phyloP scores from a whole-genome alignment of 2,797 vertebrate species.

The Setipinna tenuifilis region DNA sequence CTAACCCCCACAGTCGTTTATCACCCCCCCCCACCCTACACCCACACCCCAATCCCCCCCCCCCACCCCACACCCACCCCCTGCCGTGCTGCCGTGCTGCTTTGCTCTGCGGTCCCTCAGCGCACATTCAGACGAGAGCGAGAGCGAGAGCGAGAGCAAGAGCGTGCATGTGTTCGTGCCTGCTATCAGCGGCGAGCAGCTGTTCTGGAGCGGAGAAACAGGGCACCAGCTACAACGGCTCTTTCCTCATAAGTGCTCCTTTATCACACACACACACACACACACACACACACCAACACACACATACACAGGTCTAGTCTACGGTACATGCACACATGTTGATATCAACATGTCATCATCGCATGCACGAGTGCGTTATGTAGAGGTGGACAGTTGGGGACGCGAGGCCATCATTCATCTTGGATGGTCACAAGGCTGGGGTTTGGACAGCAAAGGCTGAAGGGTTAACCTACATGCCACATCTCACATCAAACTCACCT shows the following conservation, averaged over 20 bases:
- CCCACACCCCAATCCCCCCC: too few species aligned
- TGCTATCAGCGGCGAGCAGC: neutral
- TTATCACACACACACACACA: too few species aligned
- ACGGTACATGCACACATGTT: too few species aligned
- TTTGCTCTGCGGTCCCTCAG: neutral
- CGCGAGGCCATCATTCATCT: too few species aligned
- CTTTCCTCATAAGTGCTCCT: neutral
- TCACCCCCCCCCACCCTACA: neutral
- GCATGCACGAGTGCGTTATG: too few species aligned
- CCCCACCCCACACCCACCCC: neutral
- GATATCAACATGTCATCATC: too few species aligned
- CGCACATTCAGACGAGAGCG: neutral
- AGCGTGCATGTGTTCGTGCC: neutral
- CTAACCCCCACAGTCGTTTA: constrained; percentile 1
- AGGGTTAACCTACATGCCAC: too few species aligned
- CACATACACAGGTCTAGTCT: neutral
- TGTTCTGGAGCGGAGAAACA: neutral
- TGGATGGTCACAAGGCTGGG: too few species aligned
- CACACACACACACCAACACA: constrained; percentile 14
- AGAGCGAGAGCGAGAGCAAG: neutral
- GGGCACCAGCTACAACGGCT: neutral
- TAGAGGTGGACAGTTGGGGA: too few species aligned
- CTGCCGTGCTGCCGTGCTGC: neutral
- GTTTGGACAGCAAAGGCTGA: too few species aligned
- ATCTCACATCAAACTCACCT: too few species aligned